Conservation (phyloP, 2,113 vertebrate genomes). For the Bambusicola thoracicus region DNA sequence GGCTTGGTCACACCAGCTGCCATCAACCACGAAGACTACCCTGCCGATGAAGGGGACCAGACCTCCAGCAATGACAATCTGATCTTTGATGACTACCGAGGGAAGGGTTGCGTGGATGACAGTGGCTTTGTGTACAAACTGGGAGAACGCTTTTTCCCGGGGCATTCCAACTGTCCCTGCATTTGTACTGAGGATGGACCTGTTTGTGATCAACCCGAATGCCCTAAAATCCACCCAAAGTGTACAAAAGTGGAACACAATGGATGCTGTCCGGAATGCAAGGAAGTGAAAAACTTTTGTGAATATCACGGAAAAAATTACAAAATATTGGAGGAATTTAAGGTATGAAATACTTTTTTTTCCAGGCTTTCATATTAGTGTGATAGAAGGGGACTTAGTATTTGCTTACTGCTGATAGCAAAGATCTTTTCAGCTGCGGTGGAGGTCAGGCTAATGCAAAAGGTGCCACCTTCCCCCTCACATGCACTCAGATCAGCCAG, state of each 20-base stretch:
- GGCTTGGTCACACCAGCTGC: constrained; percentile 84
- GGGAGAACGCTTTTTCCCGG: constrained; percentile 97
- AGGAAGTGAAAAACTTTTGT: constrained; percentile 99
- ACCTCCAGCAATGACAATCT: constrained; percentile 89
- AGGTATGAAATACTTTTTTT: constrained; percentile 84
- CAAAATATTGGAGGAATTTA: constrained; percentile 98
- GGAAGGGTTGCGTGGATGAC: constrained; percentile 98
- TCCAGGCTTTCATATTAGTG: not conserved
- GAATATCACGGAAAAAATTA: constrained; percentile 98
- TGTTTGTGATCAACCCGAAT: constrained; percentile 97
- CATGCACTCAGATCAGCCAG: fast-evolving
- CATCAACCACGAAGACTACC: constrained; percentile 92
- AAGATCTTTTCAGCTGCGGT: not conserved
- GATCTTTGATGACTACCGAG: constrained; percentile 97
- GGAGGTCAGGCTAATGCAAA: not conserved
- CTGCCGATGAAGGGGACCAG: constrained; percentile 92
- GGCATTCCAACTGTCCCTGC: constrained; percentile 98
- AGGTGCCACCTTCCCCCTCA: not conserved
- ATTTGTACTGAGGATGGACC: constrained; percentile 98
- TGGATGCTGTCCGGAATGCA: constrained; percentile 98
- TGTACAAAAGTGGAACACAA: constrained; percentile 99
- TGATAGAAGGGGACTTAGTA: not conserved
- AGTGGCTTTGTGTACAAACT: constrained; percentile 99
- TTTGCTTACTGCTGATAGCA: not conserved
- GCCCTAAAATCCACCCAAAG: constrained; percentile 97